Percentiles rank a stretch among this genome's conserved stretches.
Evolutionary conservation across 2,888 invertebrate genomes (phyloP).

Genomic region (Synanthedon formicaeformis): DNA sequence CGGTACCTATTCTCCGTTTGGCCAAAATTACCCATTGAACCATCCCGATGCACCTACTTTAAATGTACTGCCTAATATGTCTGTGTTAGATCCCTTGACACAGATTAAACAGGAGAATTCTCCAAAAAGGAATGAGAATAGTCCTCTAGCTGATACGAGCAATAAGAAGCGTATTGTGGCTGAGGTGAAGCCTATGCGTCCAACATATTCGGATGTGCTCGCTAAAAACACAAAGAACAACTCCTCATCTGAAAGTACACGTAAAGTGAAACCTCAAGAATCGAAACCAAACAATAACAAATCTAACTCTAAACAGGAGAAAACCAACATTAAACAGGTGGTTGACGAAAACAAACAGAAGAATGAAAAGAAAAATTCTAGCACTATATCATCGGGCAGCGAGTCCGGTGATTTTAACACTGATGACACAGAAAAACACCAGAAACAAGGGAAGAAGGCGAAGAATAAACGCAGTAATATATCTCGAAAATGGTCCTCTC

Average conservation of each 20-base stretch:
- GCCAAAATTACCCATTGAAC: constrained; percentile 69
- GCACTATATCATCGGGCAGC: constrained; percentile 58
- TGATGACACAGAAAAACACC: constrained; percentile 51
- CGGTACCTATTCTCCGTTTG: constrained; percentile 81
- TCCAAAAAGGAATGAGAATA: constrained; percentile 55
- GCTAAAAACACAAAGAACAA: constrained; percentile 75
- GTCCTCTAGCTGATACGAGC: constrained; percentile 64
- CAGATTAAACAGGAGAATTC: constrained; percentile 42
- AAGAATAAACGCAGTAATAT: constrained; percentile 58
- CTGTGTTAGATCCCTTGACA: constrained; percentile 31
- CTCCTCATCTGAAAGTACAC: constrained; percentile 48
- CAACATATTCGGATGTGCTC: constrained; percentile 86
- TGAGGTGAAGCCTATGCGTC: constrained; percentile 89
- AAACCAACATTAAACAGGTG: constrained; percentile 33
- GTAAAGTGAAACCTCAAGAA: constrained; percentile 57
- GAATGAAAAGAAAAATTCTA: constrained; percentile 43
- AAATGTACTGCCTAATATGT: constrained; percentile 37
- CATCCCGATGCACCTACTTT: constrained; percentile 53
- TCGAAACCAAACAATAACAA: constrained; percentile 44
- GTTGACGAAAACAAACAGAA: constrained; percentile 47
- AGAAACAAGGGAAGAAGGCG: constrained; percentile 45
- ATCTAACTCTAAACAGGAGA: constrained; percentile 48
- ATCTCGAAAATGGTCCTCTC: constrained; percentile 72
- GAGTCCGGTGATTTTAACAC: constrained; percentile 60
- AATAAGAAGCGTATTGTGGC: constrained; percentile 81